phyloP scores from a whole-genome alignment of 2,113 vertebrate genomes.

The Vulpes vulpes region DNA sequence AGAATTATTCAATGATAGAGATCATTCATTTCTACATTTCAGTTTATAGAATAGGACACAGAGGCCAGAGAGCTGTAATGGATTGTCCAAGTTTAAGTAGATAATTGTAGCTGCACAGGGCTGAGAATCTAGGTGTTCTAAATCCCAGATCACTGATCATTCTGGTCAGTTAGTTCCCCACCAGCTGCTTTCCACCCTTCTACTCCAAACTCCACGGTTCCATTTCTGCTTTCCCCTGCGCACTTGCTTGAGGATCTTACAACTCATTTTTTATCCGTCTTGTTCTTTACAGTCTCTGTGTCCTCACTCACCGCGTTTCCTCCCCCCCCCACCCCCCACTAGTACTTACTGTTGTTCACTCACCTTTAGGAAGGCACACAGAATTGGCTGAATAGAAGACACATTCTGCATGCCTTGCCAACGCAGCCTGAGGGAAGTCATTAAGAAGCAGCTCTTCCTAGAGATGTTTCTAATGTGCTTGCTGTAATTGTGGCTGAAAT shows the following conservation, averaged over 20 bases:
- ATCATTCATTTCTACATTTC: not conserved
- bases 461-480: slow-evolving; percentile 34
- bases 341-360: not conserved
- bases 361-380: not conserved
- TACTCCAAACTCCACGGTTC: not conserved
- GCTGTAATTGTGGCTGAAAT: slow-evolving; percentile 62
- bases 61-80: not conserved
- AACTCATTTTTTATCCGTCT: not conserved
- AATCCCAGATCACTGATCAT: not conserved
- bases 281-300: not conserved
- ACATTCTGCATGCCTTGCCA: slow-evolving; percentile 18
- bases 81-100: not conserved
- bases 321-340: not conserved
- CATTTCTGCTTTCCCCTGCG: not conserved
- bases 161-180: not conserved
- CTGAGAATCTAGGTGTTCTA: not conserved
- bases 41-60: slow-evolving; percentile 20
- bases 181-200: not conserved
- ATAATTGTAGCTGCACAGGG: not conserved
- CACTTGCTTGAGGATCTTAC: not conserved
- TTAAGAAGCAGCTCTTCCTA: slow-evolving; percentile 51
- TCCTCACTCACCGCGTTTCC: not conserved
- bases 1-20: slow-evolving; percentile 2
- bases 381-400: slow-evolving; percentile 34
- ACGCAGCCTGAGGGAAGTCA: slow-evolving; percentile 45